phyloP scores from a whole-genome alignment of 2,113 vertebrate genomes.

The Cathartes aura region DNA sequence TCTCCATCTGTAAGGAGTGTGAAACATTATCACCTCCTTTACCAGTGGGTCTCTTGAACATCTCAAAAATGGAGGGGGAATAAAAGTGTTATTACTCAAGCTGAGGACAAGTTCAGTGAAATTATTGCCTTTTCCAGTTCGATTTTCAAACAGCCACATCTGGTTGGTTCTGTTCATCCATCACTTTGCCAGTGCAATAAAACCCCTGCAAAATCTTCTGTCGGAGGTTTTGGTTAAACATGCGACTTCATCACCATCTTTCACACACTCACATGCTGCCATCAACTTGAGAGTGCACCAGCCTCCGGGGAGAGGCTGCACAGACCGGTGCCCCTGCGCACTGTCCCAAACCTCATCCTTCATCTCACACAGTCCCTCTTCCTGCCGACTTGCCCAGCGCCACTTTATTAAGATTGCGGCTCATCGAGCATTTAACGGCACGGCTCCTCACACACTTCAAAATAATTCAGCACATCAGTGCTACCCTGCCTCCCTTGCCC shows the following conservation, averaged over 20 bases:
- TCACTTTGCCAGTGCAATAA: not conserved
- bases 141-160: not conserved
- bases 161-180: not conserved
- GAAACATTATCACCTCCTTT: not conserved
- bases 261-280: not conserved
- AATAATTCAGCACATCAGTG: slow-evolving; percentile 55
- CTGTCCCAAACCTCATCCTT: slow-evolving; percentile 6
- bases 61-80: not conserved
- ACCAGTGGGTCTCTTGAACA: not conserved
- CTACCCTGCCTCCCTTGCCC: slow-evolving; percentile 59
- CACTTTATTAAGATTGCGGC: slow-evolving; percentile 43
- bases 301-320: slow-evolving; percentile 12
- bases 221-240: not conserved
- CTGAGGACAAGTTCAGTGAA: not conserved
- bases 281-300: not conserved
- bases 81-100: not conserved
- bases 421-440: slow-evolving; percentile 25
- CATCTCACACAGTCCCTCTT: not conserved
- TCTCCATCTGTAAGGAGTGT: accelerated
- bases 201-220: not conserved
- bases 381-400: not conserved
- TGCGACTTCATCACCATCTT: not conserved
- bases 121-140: not conserved
- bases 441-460: slow-evolving; percentile 61
- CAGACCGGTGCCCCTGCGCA: not conserved